A percentile compares a stretch with the other conserved stretches of the same genome.
Conservation (phyloP, 2,113 vertebrate species). For the Cercopithecus mona region DNA sequence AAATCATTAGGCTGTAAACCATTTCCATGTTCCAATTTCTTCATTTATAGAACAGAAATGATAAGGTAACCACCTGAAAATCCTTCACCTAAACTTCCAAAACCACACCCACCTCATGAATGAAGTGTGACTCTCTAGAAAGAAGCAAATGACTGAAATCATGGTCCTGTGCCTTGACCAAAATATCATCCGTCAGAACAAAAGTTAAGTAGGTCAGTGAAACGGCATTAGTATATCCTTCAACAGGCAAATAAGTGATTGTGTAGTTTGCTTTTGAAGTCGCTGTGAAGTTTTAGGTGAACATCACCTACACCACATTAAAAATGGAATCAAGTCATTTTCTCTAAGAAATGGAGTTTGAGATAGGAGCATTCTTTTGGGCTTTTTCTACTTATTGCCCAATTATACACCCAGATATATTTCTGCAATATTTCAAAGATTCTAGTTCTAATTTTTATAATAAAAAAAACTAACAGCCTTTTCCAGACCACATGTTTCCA, state of each 20-base stretch:
- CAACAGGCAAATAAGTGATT: not conserved
- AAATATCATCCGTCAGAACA: not conserved
- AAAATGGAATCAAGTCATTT: constrained; percentile 12
- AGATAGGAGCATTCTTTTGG: not conserved
- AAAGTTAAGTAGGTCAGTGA: not conserved
- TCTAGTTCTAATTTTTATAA: constrained; percentile 24
- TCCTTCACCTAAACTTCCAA: not conserved
- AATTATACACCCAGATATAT: not conserved
- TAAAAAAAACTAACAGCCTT: constrained; percentile 2
- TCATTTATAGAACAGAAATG: constrained; percentile 44
- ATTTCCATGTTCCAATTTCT: not conserved
- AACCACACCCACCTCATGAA: not conserved
- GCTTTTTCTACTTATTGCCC: not conserved
- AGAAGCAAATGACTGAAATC: constrained; percentile 35
- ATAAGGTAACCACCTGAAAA: not conserved
- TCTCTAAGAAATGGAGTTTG: not conserved
- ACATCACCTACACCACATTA: not conserved
- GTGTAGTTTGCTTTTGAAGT: not conserved
- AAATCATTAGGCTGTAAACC: constrained; percentile 8
- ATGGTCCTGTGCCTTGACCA: not conserved
- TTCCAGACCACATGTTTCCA: not conserved
- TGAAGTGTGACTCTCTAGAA: constrained; percentile 46
- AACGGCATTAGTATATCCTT: not conserved
- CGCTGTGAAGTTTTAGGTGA: constrained; percentile 21
- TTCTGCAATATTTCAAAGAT: constrained; percentile 21